A percentile compares a stretch with the other conserved stretches of the same genome.
These are phyloP conservation scores for Caenorhabditis inopinata DNA, from an alignment of 1,140 invertebrate species.

Conservation along the genomic window DNA sequence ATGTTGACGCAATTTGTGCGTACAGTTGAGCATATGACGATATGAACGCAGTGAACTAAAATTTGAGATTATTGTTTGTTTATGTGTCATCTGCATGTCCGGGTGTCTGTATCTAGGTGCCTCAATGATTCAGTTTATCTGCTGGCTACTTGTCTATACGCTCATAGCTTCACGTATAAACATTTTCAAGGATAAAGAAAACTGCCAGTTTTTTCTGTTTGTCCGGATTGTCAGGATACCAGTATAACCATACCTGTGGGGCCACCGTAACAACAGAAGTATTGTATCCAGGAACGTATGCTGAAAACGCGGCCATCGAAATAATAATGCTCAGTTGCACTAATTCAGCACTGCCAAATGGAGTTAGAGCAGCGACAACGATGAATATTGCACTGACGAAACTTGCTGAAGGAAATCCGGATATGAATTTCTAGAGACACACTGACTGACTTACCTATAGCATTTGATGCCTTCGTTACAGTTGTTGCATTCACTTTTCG, in stretches of 20 bases:
- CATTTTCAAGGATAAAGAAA: too few species aligned
- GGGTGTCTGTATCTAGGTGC: too few species aligned
- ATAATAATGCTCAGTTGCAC: constrained; percentile 32
- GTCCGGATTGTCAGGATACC: background rate
- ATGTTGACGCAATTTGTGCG: constrained; percentile 42
- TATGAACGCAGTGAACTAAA: constrained; percentile 46
- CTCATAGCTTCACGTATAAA: too few species aligned
- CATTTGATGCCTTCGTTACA: constrained; percentile 42
- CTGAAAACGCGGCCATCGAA: constrained; percentile 47
- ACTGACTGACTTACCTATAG: constrained; percentile 1
- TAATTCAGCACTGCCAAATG: constrained; percentile 8
- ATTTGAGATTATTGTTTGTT: too few species aligned
- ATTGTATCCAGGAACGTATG: constrained; percentile 49
- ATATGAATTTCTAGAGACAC: too few species aligned
- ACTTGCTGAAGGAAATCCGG: constrained; percentile 45
- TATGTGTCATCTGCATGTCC: too few species aligned
- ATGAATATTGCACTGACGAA: constrained; percentile 37
- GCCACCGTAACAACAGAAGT: constrained; percentile 43
- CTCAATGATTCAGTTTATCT: too few species aligned
- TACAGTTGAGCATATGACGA: constrained; percentile 43
- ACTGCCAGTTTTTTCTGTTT: too few species aligned
- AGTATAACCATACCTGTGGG: constrained; percentile 33
- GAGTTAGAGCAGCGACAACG: constrained; percentile 3
- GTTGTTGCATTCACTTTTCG: constrained; percentile 30
- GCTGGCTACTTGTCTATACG: too few species aligned